Base-by-base conservation (phyloP, 1,140 invertebrate species). In the Chironomus tepperi region DNA sequence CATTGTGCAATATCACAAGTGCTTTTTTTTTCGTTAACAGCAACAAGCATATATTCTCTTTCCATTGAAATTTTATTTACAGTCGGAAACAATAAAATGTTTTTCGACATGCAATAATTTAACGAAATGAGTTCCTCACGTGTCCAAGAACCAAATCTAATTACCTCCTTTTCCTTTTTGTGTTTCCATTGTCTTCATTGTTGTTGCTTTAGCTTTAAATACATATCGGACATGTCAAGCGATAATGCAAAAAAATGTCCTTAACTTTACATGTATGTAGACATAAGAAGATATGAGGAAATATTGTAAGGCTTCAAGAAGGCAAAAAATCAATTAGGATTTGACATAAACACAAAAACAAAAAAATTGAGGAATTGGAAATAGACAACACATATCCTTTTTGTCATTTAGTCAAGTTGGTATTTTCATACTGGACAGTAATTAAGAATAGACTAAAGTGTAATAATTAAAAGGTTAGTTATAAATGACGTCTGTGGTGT, bases 321-420 rank as follows among this genome's bases (percentile, higher is more conserved):
- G 16, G 10, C n/a, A 70, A 70, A 70, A 70, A 70, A 70, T 70
- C 65, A 70, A 70, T 70, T 70, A 70, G 65, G 65, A 70, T 70
- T 70, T 70, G 65, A 18, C 16, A 18, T 34, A 34, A 34, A 34
- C 24, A 34, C 24, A 34, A 34, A 2, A 34, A 2, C 24, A 5
- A n/a, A n/a, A n/a, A n/a, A n/a, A n/a, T n/a, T n/a, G 24, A 34
- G 24, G 24, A 34, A 34, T 34, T 34, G 24, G 24, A 34, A 34
- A 34, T 34, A 34, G 5, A 34, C 24, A 34, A 5, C 24, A 34
- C 24, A 34, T 34, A 34, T 34, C 65, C 18, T 18, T 19, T 70
- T 18, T 70, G 24, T 34, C 24, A 34, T 34, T 34, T 34, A 34
- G 24, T 34, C 24, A 34, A 34, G 24, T 34, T 5, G 24, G 24